Evolutionary conservation across 2,797 vertebrate species (phyloP), one percentile per base, ranked within the genome.

Genomic region (Rhadinocentrus ornatus): DNA sequence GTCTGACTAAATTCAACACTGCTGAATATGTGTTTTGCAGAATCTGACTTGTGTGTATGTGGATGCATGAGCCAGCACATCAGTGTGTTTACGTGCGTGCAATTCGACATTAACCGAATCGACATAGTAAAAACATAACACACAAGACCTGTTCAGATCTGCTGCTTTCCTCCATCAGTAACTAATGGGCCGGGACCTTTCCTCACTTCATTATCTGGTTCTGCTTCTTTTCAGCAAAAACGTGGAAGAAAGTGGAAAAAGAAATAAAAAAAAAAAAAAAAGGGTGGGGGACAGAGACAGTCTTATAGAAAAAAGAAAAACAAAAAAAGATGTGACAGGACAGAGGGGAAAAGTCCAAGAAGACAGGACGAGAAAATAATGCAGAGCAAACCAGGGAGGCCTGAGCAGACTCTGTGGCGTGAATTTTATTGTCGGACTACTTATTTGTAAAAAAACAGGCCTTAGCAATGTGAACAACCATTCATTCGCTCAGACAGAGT

Each of bases 401-500:
- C 59, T 35, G 77, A 75, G 84, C 86, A 90, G 92, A 91, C 90
- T 89, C 81, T 62, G 53, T 61, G 76, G 89, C 68, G 84, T 87
- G 89, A 92, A 86, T 93, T 92, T 92, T 93, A 93, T 93, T 93
- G 92, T 93, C 87, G 53, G 68, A 88, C 84, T 83, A 75, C 88
- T 88, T 91, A 88, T 93, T 93, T 89, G 92, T 93, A 89, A 92
- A 92, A 90, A 48, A 91, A 89, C 88, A 88, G 88, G 80, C 85
- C 83, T 83, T 61, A 0, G 77, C 75, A 62, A 92, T 92, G 91
- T 92, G 92, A 93, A 87, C 82, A 41, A 22, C 90, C 91, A 93
- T 94, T 94, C 92, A 93, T 93, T 80, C 80, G 50, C 24, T 86
- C 86, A 91, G 92, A 93, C 92, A 91, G 82, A 90, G 90, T 92